A percentile compares a stretch with the other conserved stretches of the same genome.
Evolutionary conservation across 2,113 vertebrate genomes (phyloP).

Genomic region (Cryptotis parvus): DNA sequence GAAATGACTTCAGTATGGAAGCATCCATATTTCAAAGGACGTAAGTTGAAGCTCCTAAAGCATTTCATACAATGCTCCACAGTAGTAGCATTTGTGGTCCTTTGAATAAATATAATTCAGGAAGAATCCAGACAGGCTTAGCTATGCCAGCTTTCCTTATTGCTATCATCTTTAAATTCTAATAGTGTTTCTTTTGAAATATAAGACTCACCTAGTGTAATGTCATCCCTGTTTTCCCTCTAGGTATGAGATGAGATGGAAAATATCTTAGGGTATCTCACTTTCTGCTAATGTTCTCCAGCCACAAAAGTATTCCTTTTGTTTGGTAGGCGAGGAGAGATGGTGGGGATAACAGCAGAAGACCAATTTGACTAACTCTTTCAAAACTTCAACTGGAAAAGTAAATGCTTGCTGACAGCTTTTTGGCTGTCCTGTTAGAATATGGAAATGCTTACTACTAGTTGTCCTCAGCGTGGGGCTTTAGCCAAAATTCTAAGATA

Average conservation of each 20-base stretch:
- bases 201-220: background rate
- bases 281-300: constrained; percentile 11
- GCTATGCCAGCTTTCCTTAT: background rate
- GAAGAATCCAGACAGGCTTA: background rate
- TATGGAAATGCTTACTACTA: constrained; percentile 57
- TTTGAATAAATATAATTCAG: background rate
- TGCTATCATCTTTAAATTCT: background rate
- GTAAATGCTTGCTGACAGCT: background rate
- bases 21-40: background rate
- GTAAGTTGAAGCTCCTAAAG: background rate
- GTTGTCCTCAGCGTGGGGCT: background rate
- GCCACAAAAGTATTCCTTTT: background rate
- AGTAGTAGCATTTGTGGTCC: background rate
- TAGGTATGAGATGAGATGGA: background rate
- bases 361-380: background rate
- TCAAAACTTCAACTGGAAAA: background rate
- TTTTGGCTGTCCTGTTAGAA: constrained; percentile 48
- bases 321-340: background rate
- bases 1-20: background rate
- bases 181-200: background rate
- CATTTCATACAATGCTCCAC: background rate
- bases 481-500: constrained; percentile 41
- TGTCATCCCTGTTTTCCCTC: background rate
- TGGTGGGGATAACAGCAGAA: background rate
- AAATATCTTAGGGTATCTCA: constrained; percentile 33